These are phyloP conservation scores for Fragum whitleyi DNA, from an alignment of 2,888 invertebrate species.

Conservation along the genomic window DNA sequence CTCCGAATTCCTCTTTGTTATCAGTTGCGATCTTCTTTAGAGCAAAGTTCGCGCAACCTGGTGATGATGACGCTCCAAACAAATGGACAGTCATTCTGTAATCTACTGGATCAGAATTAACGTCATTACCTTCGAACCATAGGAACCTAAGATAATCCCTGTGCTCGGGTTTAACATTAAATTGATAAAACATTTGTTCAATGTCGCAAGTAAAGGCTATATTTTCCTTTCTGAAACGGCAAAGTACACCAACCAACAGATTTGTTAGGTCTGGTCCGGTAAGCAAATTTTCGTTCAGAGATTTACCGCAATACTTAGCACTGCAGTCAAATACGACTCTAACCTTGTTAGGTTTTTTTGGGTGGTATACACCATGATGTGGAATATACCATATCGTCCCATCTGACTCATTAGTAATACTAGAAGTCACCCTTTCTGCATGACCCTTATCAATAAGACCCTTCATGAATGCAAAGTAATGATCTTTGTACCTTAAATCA, in stretches of 20 bases:
- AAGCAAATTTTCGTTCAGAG: conserved; percentile 45
- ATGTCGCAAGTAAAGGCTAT: conserved; percentile 64
- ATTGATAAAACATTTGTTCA: conserved; percentile 62
- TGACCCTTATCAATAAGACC: conserved; percentile 34
- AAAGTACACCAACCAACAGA: conserved; percentile 54
- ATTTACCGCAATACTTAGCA: conserved; percentile 23
- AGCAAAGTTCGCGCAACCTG: conserved; percentile 52
- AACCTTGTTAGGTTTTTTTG: conserved; percentile 37
- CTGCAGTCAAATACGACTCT: conserved; percentile 58
- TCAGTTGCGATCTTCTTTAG: conserved; percentile 26
- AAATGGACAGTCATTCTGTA: conserved; percentile 61
- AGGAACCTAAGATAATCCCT: conserved; percentile 56
- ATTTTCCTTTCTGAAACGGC: conserved; percentile 50
- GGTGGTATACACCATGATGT: conserved; percentile 39
- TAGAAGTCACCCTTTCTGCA: conserved; percentile 27
- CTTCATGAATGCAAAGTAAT: conserved; percentile 34
- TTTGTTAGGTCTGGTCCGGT: conserved; percentile 60
- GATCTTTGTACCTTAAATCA: conserved; percentile 7
- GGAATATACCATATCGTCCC: conserved; percentile 40
- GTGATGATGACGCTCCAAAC: conserved; percentile 61
- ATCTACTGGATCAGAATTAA: conserved; percentile 19
- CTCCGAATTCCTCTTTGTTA: conserved; percentile 34
- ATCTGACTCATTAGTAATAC: background rate
- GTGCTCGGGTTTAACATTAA: conserved; percentile 34
- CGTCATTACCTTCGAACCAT: conserved; percentile 46